These are phyloP conservation scores for Meleagris gallopavo DNA, from an alignment of 2,113 vertebrate species.

Conservation along the genomic window DNA sequence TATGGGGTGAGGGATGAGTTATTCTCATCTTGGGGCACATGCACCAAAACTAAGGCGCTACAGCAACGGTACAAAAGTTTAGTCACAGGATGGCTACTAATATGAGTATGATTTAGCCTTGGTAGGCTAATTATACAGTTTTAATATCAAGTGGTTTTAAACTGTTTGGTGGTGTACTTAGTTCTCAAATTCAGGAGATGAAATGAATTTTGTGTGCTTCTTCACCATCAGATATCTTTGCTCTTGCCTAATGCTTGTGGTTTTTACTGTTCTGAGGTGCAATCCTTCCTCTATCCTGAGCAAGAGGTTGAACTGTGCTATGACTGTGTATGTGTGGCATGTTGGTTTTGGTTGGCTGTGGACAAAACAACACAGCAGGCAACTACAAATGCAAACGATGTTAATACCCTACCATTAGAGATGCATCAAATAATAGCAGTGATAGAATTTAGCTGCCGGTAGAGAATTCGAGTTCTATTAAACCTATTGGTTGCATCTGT, in stretches of 20 bases:
- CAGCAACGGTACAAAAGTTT: slow-evolving; percentile 11
- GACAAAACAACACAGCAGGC: background rate
- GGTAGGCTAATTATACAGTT: background rate
- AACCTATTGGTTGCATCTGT: background rate
- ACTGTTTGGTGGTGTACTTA: background rate
- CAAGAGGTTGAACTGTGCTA: background rate
- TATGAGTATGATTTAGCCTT: background rate
- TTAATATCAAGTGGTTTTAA: background rate
- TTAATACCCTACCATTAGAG: background rate
- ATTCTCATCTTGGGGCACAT: slow-evolving; percentile 8
- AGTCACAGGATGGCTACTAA: background rate
- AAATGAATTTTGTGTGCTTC: background rate
- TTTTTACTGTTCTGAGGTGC: background rate
- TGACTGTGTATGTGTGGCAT: background rate
- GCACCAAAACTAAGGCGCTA: background rate
- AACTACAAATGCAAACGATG: background rate
- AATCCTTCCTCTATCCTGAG: background rate
- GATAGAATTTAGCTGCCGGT: background rate
- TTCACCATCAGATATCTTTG: background rate
- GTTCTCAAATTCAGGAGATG: background rate
- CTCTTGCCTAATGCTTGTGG: background rate
- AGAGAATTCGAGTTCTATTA: background rate
- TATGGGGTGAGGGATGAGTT: background rate
- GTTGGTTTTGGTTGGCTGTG: background rate
- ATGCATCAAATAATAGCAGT: background rate